Percentiles rank a stretch among this genome's conserved stretches.
Conservation (phyloP, 23 tunicate species). For the Styela plicata region DNA sequence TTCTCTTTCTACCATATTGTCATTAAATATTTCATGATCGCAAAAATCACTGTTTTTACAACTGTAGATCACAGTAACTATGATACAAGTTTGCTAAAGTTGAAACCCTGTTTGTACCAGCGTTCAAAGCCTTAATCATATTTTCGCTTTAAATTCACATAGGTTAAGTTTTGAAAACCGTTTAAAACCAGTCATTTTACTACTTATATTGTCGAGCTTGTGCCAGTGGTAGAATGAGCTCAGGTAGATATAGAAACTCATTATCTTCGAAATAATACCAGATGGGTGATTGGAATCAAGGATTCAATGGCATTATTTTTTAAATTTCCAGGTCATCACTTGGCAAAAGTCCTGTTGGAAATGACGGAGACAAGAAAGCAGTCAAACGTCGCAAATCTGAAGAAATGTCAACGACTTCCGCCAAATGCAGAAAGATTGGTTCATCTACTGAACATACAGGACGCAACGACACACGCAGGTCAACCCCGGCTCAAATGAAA, state of each 20-base stretch:
- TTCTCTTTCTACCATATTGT: neutral
- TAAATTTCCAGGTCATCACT: conserved; percentile 2
- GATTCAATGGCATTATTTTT: neutral
- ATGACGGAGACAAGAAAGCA: neutral
- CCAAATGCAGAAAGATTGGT: neutral
- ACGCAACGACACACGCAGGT: neutral
- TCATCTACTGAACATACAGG: neutral
- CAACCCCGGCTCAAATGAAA: neutral
- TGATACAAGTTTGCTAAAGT: too few relatives aligned
- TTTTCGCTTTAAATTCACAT: too few relatives aligned
- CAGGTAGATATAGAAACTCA: too few relatives aligned
- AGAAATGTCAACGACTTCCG: neutral
- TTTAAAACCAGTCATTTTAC: too few relatives aligned
- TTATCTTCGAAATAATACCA: neutral
- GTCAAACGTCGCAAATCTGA: neutral
- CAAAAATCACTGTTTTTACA: too few relatives aligned
- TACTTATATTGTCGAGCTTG: too few relatives aligned
- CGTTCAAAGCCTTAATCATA: too few relatives aligned
- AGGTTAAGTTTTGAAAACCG: too few relatives aligned
- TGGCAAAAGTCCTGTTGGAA: neutral
- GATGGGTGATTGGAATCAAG: neutral
- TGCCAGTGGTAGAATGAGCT: too few relatives aligned
- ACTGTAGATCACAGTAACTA: too few relatives aligned
- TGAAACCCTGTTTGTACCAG: too few relatives aligned
- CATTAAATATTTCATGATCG: too few relatives aligned